These are phyloP conservation scores for Nebria salina DNA, from an alignment of 2,888 invertebrate species.

Conservation along the genomic window DNA sequence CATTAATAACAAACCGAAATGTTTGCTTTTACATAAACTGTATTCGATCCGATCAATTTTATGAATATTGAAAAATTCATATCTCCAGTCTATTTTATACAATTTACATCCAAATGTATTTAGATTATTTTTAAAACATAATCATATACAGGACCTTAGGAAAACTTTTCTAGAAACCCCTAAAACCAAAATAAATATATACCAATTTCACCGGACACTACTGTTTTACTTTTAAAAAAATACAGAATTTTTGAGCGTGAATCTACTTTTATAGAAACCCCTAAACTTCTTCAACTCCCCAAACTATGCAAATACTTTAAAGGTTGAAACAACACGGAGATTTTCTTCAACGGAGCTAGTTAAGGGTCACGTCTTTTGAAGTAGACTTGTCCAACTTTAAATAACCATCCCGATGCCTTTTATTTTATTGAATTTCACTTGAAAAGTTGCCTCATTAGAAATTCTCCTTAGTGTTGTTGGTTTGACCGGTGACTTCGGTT, in stretches of 20 bases:
- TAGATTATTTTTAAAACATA: no score
- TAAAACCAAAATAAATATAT: no score
- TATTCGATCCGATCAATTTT: not conserved
- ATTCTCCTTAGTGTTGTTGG: conserved; percentile 24
- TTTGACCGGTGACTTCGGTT: conserved; percentile 5
- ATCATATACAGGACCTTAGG: no score
- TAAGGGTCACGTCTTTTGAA: conserved; percentile 38
- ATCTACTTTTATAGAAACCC: not conserved
- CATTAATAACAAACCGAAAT: not conserved
- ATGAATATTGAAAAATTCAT: no score
- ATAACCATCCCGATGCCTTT: conserved; percentile 21
- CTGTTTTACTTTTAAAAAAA: no score
- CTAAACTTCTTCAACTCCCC: not conserved
- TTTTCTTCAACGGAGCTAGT: conserved; percentile 13
- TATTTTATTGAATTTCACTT: conserved; percentile 31
- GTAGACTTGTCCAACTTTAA: conserved; percentile 32
- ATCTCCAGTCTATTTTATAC: no score
- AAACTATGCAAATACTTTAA: not conserved
- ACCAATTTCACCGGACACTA: no score
- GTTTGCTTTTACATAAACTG: not conserved
- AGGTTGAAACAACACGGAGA: not conserved
- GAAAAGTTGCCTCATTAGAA: conserved; percentile 36
- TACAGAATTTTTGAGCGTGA: not conserved
- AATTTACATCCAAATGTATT: no score
- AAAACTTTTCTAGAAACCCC: no score